phyloP scores from a whole-genome alignment of 2,113 vertebrate species.

The Lepidothrix coronata region DNA sequence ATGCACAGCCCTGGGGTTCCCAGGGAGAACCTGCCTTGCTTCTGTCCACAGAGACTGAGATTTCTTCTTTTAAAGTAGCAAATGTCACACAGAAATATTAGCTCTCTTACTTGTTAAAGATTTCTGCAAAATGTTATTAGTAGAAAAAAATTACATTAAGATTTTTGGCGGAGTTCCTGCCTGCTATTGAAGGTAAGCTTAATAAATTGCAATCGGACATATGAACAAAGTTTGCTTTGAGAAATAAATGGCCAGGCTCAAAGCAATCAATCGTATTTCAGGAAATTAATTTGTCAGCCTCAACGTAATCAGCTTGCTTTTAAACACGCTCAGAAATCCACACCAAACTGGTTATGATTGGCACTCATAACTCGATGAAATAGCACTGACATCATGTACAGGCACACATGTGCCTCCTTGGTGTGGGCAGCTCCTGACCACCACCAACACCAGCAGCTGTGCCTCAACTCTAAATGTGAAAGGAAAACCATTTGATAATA shows the following conservation, averaged over 20 bases:
- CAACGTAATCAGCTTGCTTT: not conserved
- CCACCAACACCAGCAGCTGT: not conserved
- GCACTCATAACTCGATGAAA: not conserved
- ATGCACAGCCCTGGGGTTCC: not conserved
- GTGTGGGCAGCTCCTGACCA: not conserved
- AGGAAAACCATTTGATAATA: not conserved
- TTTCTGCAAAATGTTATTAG: not conserved
- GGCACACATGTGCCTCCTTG: fast-evolving
- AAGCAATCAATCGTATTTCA: not conserved
- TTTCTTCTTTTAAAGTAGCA: not conserved
- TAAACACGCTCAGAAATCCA: not conserved
- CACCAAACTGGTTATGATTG: not conserved
- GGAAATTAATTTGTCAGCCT: not conserved
- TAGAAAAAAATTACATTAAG: not conserved
- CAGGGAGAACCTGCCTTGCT: not conserved
- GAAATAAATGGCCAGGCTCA: not conserved
- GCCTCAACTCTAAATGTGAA: not conserved
- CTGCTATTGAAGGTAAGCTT: not conserved
- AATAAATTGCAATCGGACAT: not conserved
- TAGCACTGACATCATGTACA: fast-evolving
- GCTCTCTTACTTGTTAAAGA: not conserved
- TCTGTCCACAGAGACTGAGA: not conserved
- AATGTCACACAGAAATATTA: not conserved
- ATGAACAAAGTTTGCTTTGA: not conserved
- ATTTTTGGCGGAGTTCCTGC: not conserved